phyloP scores from a whole-genome alignment of 1,140 invertebrate genomes.

The Argopecten irradians region DNA sequence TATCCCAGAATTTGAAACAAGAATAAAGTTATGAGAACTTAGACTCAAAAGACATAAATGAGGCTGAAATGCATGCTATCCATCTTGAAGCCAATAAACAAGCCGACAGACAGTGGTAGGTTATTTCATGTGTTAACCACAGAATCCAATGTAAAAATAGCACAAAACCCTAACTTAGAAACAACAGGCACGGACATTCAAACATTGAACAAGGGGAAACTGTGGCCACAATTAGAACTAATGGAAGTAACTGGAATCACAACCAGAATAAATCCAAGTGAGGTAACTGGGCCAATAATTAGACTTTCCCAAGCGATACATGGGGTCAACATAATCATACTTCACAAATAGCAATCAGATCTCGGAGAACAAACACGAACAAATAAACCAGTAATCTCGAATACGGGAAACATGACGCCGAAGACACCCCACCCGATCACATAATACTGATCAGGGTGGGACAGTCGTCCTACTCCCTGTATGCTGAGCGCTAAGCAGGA shows the following conservation, averaged over 20 bases:
- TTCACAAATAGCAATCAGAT: neutral
- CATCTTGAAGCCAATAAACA: conserved; percentile 31
- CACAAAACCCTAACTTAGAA: neutral
- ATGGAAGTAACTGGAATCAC: neutral
- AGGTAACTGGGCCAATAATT: neutral
- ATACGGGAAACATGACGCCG: too few species aligned
- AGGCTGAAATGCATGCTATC: conserved; percentile 28
- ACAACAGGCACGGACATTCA: neutral
- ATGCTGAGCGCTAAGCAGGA: too few species aligned
- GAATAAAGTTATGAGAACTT: conserved; percentile 30
- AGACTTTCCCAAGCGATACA: neutral
- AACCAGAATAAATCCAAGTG: neutral
- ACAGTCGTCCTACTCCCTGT: too few species aligned
- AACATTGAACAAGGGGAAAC: neutral
- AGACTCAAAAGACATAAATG: conserved; percentile 25
- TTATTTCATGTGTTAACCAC: neutral
- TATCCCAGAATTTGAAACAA: conserved; percentile 27
- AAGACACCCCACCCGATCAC: too few species aligned
- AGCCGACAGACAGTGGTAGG: conserved; percentile 19
- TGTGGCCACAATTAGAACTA: too few species aligned
- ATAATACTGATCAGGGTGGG: too few species aligned
- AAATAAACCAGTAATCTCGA: neutral
- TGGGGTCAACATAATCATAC: neutral
- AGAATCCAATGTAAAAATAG: neutral
- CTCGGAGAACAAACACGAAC: neutral